These are phyloP conservation scores for Aplocera efformata DNA, from an alignment of 2,888 invertebrate species.

Conservation along the genomic window DNA sequence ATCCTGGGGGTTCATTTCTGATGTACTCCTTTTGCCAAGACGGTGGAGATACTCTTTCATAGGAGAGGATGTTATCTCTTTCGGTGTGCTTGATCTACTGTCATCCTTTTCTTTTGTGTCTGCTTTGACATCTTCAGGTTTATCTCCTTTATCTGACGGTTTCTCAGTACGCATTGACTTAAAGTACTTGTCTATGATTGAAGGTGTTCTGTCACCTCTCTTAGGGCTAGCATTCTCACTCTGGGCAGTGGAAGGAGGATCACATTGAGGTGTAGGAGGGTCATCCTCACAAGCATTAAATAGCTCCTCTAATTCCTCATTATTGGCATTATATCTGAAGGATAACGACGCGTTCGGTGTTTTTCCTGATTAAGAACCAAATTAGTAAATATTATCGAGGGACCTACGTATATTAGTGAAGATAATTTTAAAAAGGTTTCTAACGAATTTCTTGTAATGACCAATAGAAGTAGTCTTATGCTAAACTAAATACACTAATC, in stretches of 20 bases:
- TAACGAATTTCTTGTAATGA: too few relatives aligned
- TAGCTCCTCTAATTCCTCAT: slow-evolving; percentile 86
- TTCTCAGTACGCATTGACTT: slow-evolving; percentile 68
- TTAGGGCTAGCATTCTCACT: slow-evolving; percentile 69
- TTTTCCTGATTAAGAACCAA: slow-evolving; percentile 72
- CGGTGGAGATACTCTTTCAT: slow-evolving; percentile 80
- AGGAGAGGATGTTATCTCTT: slow-evolving; percentile 71
- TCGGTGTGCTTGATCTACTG: slow-evolving; percentile 41
- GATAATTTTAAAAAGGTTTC: too few relatives aligned
- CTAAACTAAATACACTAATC: too few relatives aligned
- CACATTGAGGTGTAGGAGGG: slow-evolving; percentile 69
- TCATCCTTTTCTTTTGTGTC: slow-evolving; percentile 53
- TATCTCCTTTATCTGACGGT: slow-evolving; percentile 52
- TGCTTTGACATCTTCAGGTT: slow-evolving; percentile 53
- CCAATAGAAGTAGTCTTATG: too few relatives aligned
- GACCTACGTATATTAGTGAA: too few relatives aligned
- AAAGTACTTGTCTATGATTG: slow-evolving; percentile 75
- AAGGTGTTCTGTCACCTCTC: slow-evolving; percentile 64
- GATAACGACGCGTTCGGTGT: slow-evolving; percentile 75
- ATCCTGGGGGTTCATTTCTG: slow-evolving; percentile 71
- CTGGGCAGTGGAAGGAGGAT: slow-evolving; percentile 52
- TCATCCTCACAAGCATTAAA: slow-evolving; percentile 83
- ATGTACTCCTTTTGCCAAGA: slow-evolving; percentile 82
- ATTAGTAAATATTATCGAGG: too few relatives aligned
- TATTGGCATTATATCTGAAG: slow-evolving; percentile 88